phyloP scores from a whole-genome alignment of 1,140 invertebrate species.

The Leptinotarsa lineolata region DNA sequence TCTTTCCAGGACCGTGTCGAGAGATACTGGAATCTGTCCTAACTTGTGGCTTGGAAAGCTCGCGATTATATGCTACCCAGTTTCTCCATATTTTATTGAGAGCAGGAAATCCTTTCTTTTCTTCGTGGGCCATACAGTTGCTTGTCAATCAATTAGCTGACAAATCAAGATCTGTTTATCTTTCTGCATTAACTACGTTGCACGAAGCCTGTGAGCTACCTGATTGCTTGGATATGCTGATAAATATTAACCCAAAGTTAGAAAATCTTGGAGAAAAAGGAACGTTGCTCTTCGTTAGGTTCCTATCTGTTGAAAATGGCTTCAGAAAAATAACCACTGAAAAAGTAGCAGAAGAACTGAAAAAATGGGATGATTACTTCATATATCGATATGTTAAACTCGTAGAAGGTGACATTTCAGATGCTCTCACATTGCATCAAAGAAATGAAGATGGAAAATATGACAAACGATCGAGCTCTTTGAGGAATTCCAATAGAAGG shows the following conservation, averaged over 20 bases:
- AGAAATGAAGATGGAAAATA: slow-evolving; percentile 80
- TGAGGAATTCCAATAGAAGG: slow-evolving; percentile 42
- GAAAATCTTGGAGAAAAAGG: slow-evolving; percentile 82
- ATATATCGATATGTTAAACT: slow-evolving; percentile 78
- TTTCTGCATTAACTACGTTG: slow-evolving; percentile 80
- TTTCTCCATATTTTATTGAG: slow-evolving; percentile 85
- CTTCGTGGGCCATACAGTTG: slow-evolving; percentile 81
- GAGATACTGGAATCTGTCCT: slow-evolving; percentile 75
- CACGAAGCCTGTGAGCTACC: slow-evolving; percentile 90
- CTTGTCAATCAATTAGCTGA: slow-evolving; percentile 83
- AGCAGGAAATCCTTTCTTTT: slow-evolving; percentile 64
- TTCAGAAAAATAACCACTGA: slow-evolving; percentile 70
- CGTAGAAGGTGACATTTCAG: slow-evolving; percentile 85
- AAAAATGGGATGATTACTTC: slow-evolving; percentile 75
- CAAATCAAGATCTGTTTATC: slow-evolving; percentile 72
- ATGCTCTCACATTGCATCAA: slow-evolving; percentile 83
- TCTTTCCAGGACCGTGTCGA: slow-evolving; percentile 69
- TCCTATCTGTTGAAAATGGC: slow-evolving; percentile 76
- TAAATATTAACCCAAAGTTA: slow-evolving; percentile 74
- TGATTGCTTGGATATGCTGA: slow-evolving; percentile 80
- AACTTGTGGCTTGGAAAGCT: slow-evolving; percentile 69
- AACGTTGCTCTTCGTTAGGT: slow-evolving; percentile 78
- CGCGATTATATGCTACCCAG: slow-evolving; percentile 86
- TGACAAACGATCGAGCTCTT: slow-evolving; percentile 62
- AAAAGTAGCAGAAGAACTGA: slow-evolving; percentile 73